Evolutionary conservation across 2,113 vertebrate species (phyloP), one percentile per base, ranked within the genome.

Genomic region (Merops nubicus): DNA sequence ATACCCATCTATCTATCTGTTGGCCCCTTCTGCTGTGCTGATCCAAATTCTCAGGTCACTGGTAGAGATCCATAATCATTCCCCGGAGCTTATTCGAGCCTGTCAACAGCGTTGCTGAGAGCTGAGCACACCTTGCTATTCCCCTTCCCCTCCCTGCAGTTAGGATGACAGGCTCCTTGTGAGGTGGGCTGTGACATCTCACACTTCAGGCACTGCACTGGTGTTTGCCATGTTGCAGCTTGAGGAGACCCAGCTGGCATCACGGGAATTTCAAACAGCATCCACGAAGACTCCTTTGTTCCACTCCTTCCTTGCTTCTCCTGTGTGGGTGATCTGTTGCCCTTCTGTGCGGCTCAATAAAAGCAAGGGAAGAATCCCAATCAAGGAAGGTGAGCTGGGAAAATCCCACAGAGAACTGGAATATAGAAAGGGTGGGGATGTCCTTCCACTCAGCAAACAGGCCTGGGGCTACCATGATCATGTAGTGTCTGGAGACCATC

Each of bases 191-290:
- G 84, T 70, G 80, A 85, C 69, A 81, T 87, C 56, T 91, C 72
- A 84, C 26, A 53, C 76, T 92, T 92, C 53, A 72, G 73, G 48
- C 65, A 28, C 43, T 59, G 73, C 48, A 23, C 56, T 65, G 74
- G 51, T 64, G 38, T 95, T 92, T 78, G 80, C 88, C 60, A 38
- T 54, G 47, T 63, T 93, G 64, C 65, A 94, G 60, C 26, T 56
- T 65, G 50, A 83, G 75, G 50, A 95, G 9, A 92, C 50, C 25
- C 45, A 88, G 45, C 23, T 94, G 86, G 76, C 73, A 95, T 87
- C 64, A 60, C 5, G 14, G 60, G 76, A 95, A 84, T 95, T 93
- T 93, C 76, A 89, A 95, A 89, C 50, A 84, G 56, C 56, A 64
- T 64, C 69, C 5, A 1, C 8, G 77, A 91, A 91, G 31, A n/a